Evolutionary conservation across 1,140 invertebrate species (phyloP).

Genomic region (Hyles euphorbiae): DNA sequence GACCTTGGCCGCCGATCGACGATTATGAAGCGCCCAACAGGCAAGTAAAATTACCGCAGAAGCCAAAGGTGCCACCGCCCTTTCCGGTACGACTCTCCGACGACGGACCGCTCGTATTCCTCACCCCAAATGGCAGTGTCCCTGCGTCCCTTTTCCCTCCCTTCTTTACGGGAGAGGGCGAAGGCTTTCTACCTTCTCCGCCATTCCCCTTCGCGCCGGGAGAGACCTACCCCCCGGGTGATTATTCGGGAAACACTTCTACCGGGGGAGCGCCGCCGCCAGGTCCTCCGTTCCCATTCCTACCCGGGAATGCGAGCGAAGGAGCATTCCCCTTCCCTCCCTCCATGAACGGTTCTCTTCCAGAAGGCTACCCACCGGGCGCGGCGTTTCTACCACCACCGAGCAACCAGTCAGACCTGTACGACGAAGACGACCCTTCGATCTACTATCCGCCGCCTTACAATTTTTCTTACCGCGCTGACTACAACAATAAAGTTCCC

Average conservation of each 20-base stretch:
- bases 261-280: conserved; percentile 77
- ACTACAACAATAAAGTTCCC: conserved; percentile 85
- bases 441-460: conserved; percentile 93
- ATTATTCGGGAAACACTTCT: conserved; percentile 78
- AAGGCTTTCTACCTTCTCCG: conserved; percentile 74
- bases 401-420: conserved; percentile 82
- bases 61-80: conserved; percentile 88
- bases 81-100: conserved; percentile 91
- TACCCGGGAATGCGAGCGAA: conserved; percentile 75
- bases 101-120: conserved; percentile 85
- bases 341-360: conserved; percentile 75
- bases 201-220: conserved; percentile 75
- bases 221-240: conserved; percentile 69
- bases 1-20: conserved; percentile 87
- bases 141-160: conserved; percentile 68
- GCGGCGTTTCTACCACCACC: conserved; percentile 83
- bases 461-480: conserved; percentile 88
- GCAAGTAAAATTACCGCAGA: conserved; percentile 85
- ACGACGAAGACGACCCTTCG: conserved; percentile 92
- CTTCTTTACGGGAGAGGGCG: conserved; percentile 76
- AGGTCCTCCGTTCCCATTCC: conserved; percentile 77
- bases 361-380: conserved; percentile 78
- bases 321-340: conserved; percentile 76
- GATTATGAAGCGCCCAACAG: conserved; percentile 86
- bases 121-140: conserved; percentile 79